Conservation (phyloP, 2,797 vertebrate species). For the Coluber constrictor region DNA sequence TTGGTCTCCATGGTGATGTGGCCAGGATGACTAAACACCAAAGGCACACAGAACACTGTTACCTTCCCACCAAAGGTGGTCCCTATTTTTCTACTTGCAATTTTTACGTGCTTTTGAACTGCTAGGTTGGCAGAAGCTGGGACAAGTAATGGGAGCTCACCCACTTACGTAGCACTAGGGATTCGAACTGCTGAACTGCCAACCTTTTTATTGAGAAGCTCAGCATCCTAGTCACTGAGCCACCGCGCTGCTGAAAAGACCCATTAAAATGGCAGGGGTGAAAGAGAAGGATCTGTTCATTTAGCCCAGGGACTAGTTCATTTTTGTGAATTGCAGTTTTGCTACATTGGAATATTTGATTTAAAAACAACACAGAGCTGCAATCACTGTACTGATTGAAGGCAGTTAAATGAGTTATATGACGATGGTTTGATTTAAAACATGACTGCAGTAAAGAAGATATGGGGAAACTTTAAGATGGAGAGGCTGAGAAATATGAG, state of each 20-base stretch:
- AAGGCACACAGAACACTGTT: too few relatives aligned
- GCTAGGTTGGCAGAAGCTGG: too few relatives aligned
- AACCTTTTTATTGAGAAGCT: too few relatives aligned
- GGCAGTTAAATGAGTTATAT: not conserved
- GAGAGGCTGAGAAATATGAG: not conserved
- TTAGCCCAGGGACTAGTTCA: not conserved
- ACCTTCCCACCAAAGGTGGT: too few relatives aligned
- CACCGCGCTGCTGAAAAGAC: not conserved
- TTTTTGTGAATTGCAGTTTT: not conserved
- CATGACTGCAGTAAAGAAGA: not conserved
- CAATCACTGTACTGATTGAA: not conserved
- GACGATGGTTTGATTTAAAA: not conserved
- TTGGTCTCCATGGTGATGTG: too few relatives aligned
- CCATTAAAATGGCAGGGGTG: not conserved
- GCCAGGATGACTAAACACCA: too few relatives aligned
- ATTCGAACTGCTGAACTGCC: too few relatives aligned
- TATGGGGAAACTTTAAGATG: not conserved
- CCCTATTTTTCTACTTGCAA: too few relatives aligned
- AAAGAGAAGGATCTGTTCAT: not conserved
- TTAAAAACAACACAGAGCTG: not conserved
- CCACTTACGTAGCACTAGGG: too few relatives aligned
- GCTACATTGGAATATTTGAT: not conserved
- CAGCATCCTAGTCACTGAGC: too few relatives aligned
- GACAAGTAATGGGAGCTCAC: too few relatives aligned
- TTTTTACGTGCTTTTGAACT: too few relatives aligned